Percentiles rank a stretch among this genome's conserved stretches.
Evolutionary conservation across 2,888 invertebrate genomes (phyloP).

Genomic region (Cheilosia scutellata): DNA sequence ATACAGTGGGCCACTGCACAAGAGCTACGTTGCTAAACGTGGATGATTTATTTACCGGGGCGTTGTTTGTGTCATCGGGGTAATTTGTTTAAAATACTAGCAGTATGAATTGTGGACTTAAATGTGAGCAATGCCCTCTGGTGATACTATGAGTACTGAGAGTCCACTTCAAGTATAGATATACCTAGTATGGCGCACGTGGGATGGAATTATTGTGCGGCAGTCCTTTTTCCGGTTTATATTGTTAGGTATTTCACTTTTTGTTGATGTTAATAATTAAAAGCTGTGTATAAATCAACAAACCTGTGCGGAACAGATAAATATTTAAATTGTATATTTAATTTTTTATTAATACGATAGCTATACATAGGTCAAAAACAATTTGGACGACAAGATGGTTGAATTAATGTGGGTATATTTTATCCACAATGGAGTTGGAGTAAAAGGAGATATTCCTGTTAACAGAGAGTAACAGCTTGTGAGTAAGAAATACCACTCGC

Average conservation of each 20-base stretch:
- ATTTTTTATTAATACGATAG: not conserved
- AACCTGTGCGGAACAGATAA: conserved; percentile 20
- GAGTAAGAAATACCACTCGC: no score
- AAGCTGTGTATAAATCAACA: conserved; percentile 11
- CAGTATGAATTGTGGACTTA: conserved; percentile 66
- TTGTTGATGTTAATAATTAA: conserved; percentile 35
- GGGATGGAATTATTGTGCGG: conserved; percentile 23
- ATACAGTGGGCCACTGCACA: conserved; percentile 30
- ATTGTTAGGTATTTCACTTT: conserved; percentile 3
- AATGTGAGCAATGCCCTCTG: conserved; percentile 59
- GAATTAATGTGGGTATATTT: not conserved
- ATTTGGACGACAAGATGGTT: not conserved
- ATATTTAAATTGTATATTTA: conserved; percentile 1
- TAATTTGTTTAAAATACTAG: conserved; percentile 73
- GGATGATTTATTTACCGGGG: conserved; percentile 72
- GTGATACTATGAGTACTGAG: conserved; percentile 36
- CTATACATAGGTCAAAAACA: not conserved
- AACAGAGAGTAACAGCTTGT: no score
- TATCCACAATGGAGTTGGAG: no score
- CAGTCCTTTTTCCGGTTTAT: not conserved
- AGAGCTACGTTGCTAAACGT: conserved; percentile 59
- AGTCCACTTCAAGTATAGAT: conserved; percentile 53
- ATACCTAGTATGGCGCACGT: not conserved
- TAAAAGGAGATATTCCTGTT: no score
- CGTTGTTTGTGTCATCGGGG: conserved; percentile 70